Evolutionary conservation across 1,140 invertebrate species (phyloP).

Genomic region (Potamilus streckersoni): DNA sequence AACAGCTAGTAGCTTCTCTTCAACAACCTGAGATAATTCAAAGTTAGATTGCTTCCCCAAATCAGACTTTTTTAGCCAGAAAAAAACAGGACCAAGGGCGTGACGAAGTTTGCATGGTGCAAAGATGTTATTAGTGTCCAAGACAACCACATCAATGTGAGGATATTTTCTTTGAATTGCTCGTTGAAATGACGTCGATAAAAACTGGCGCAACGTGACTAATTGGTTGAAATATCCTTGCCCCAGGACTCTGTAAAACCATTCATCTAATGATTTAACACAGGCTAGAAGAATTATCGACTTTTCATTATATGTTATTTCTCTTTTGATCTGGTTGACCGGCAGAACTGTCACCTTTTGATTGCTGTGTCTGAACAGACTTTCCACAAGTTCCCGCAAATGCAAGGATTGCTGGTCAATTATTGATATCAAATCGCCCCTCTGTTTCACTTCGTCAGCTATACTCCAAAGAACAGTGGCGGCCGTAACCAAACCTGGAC

Average conservation of each 20-base stretch:
- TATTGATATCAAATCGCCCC: neutral
- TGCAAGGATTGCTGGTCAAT: neutral
- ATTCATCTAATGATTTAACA: too few relatives aligned
- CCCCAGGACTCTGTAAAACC: too few relatives aligned
- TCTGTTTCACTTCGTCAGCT: neutral
- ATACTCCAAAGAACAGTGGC: conserved; percentile 11
- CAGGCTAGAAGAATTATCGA: too few relatives aligned
- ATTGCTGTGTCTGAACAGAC: too few relatives aligned
- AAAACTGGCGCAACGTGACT: neutral
- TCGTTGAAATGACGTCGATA: neutral
- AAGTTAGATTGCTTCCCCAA: too few relatives aligned
- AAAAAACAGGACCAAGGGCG: conserved; percentile 5
- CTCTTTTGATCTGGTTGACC: too few relatives aligned
- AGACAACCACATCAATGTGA: neutral
- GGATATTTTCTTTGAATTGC: neutral
- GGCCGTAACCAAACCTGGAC: conserved; percentile 2
- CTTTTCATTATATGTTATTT: too few relatives aligned
- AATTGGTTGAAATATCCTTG: neutral
- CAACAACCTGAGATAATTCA: too few relatives aligned
- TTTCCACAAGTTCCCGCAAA: too few relatives aligned
- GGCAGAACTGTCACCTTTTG: too few relatives aligned
- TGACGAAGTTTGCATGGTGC: conserved; percentile 2
- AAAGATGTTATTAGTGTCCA: neutral
- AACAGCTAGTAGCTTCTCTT: too few relatives aligned
- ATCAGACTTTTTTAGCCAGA: conserved; percentile 8